Base-by-base conservation (phyloP, 2,888 invertebrate genomes). In the Tachina grossa region DNA sequence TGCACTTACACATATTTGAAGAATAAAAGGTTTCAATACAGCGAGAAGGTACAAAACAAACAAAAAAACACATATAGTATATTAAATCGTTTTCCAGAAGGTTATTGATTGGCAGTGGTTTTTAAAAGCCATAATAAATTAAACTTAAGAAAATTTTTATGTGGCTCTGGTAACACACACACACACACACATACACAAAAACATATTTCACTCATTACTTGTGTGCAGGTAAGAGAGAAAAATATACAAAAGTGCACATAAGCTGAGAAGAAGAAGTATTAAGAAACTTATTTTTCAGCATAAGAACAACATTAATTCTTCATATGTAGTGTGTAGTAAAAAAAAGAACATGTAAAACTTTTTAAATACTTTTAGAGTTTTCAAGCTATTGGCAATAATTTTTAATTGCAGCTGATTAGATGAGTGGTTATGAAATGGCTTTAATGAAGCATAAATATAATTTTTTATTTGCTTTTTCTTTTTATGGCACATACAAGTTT, bases 91-190 rank as follows among this genome's bases (percentile, higher is more conserved):
- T 71, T 83, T 65, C 13, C 53, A 61, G 72, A 59, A 78, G 59
- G 59, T 72, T 72, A 83, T 83, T 78, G 77, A 83, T 83, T 77
- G 72, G 59, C 65, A 59, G 77, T 72, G 77, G 72, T 31, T 71
- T 83, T 78, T 78, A 53, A 75, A 72, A 78, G 53, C 31, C 66
- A 83, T 78, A 66, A 83, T 72, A 83, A 78, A 78, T 72, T 78
- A 78, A 78, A 61, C n/a, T 77, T 43, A 8, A 49, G 49, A 39
- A 14, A 31, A 6, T 31, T 39, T 76, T 65, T 51, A 14, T 51
- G 3, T 49, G 13, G 1, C 57, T 55, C 43, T 47, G 22, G 22
- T 41, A 57, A 63, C 5, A 77, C 9, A n/a, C 19, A 75, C 22
- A 75, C 22, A 75, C 41, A 61, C 43, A 39, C 43, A 4, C 6